Evolutionary conservation across 2,888 invertebrate species (phyloP), one percentile per base, ranked within the genome.

Genomic region (Allacma fusca): DNA sequence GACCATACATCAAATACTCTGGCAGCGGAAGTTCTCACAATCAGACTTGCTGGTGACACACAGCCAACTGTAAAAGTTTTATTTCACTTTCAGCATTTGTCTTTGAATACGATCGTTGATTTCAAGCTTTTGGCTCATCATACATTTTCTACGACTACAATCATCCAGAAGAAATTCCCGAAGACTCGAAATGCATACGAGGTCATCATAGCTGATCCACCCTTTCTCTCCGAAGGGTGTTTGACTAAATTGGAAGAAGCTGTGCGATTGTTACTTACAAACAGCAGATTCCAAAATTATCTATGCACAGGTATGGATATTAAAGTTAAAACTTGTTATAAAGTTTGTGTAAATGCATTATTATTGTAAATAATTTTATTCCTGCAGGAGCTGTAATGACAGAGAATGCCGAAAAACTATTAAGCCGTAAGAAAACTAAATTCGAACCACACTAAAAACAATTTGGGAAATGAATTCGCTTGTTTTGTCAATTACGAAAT

Each of bases 161-260:
- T 84, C 86, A 88, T 16, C 95, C 95, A 0, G 89, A 92, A 16
- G 89, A 91, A 69, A 85, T 94, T 19, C 91, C 92, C 0, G 86
- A 88, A 43, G 90, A 92, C 16, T 19, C 84, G 88, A 0, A 87
- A 88, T 26, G 86, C 88, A 67, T 97, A 92, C 86, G 94, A 97
- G 87, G 86, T 98, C 28, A 93, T 98, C 0, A 89, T 98, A 75
- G 95, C 93, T 0, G 98, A 98, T 88, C 98, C 98, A 0, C 98
- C 98, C 0, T 98, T 97, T 87, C 88, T 98, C 1, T 93, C 96
- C 0, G 93, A 95, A 83, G 97, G 97, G 86, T 98, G 98, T 87
- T 89, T 97, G 69, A 89, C 91, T 0, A 96, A 97, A 88, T 92
- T 92, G 0, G 90, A 94, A 0, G 87, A 91, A 78, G 95, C 95